These are phyloP conservation scores for Pseudomyrmex concolor DNA, from an alignment of 1,140 invertebrate species.

Conservation along the genomic window DNA sequence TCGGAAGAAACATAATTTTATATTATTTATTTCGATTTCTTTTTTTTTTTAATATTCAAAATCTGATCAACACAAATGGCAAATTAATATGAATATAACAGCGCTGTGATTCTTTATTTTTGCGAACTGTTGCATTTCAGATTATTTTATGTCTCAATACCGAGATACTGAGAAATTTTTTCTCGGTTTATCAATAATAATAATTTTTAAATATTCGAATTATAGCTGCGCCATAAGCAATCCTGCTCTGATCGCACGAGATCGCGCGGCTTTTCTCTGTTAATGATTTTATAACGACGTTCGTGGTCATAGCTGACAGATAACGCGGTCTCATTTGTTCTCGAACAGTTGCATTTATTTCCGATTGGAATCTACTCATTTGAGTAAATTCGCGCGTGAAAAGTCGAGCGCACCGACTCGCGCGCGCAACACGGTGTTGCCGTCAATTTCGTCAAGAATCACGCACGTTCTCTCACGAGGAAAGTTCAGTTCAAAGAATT, in stretches of 20 bases:
- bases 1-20: too few relatives aligned
- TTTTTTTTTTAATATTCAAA: too few relatives aligned
- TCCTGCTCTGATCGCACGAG: neutral
- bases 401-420: neutral
- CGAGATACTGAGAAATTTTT: too few relatives aligned
- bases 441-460: constrained; percentile 29
- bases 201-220: too few relatives aligned
- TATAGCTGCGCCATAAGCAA: neutral
- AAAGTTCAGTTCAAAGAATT: too few relatives aligned
- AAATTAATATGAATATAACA: too few relatives aligned
- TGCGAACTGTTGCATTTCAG: too few relatives aligned
- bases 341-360: neutral
- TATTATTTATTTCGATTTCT: too few relatives aligned
- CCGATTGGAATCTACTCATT: neutral
- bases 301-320: constrained; percentile 5
- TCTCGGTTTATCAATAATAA: too few relatives aligned
- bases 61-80: too few relatives aligned
- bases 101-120: too few relatives aligned
- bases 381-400: neutral
- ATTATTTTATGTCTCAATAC: too few relatives aligned
- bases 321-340: neutral
- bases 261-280: neutral
- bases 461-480: constrained; percentile 12
- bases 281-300: constrained; percentile 3
- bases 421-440: neutral